A percentile compares a stretch with the other conserved stretches of the same genome.
Evolutionary conservation across 2,888 invertebrate genomes (phyloP).

Genomic region (Phaonia tiefii): DNA sequence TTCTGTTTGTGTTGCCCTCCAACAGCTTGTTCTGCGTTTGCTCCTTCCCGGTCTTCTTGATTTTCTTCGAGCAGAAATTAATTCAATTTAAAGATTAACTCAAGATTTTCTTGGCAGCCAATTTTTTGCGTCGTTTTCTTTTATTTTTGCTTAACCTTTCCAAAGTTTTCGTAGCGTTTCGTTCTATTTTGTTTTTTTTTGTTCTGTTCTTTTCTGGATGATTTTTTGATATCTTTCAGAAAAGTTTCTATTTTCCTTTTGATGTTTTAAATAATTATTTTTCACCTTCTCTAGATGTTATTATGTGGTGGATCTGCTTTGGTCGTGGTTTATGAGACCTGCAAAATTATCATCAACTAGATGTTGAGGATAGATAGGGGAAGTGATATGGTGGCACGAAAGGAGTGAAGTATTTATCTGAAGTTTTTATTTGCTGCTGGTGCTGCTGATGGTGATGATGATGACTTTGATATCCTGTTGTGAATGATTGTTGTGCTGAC

Average conservation of each 20-base stretch:
- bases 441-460: conserved; percentile 28
- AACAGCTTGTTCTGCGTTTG: neutral
- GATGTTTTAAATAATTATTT: conserved; percentile 65
- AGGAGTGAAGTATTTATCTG: conserved; percentile 1
- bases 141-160: conserved; percentile 27
- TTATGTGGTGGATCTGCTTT: neutral
- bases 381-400: neutral
- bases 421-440: conserved; percentile 3
- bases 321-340: conserved; percentile 56
- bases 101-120: conserved; percentile 61
- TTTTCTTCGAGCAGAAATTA: conserved; percentile 35
- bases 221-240: conserved; percentile 56
- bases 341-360: conserved; percentile 32
- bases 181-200: conserved; percentile 24
- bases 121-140: conserved; percentile 44
- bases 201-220: too few species aligned
- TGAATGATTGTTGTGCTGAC: conserved; percentile 19
- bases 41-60: neutral
- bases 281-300: conserved; percentile 56
- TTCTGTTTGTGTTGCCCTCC: too few species aligned
- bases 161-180: conserved; percentile 19
- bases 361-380: neutral
- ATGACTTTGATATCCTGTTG: conserved; percentile 11
- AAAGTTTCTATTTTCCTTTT: conserved; percentile 57
- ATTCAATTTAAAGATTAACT: conserved; percentile 65